Evolutionary conservation across 2,113 vertebrate species (phyloP).

Genomic region (Otis tarda): DNA sequence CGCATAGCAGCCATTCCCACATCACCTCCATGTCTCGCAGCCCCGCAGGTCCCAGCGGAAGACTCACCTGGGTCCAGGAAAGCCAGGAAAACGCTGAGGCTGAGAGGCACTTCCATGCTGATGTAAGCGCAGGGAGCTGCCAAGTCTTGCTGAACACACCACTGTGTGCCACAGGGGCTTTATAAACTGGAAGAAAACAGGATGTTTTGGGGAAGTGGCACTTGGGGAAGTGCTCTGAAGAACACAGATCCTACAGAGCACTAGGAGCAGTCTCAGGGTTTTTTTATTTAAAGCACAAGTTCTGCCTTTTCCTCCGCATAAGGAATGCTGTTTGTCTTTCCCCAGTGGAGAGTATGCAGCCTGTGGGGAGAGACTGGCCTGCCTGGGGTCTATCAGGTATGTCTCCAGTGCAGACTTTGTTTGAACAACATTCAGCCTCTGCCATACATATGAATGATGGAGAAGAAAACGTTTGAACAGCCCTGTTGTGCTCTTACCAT

Average conservation of each 20-base stretch:
- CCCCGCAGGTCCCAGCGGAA: rapidly evolving
- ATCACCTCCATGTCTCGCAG: background rate
- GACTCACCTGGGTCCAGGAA: constrained; percentile 36
- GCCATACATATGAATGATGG: background rate
- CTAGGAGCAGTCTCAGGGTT: background rate
- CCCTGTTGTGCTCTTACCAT: background rate
- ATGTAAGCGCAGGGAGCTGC: background rate
- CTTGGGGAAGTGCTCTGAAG: background rate
- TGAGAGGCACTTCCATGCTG: constrained; percentile 2
- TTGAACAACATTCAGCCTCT: background rate
- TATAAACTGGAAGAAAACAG: background rate
- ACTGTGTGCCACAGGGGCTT: background rate
- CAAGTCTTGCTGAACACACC: background rate
- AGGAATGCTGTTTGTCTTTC: background rate
- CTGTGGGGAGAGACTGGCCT: background rate
- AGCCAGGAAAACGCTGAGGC: constrained; percentile 10
- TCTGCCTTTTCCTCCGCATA: background rate
- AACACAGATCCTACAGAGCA: background rate
- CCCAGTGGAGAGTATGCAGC: background rate
- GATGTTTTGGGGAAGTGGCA: background rate
- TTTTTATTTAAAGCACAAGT: background rate
- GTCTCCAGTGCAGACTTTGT: background rate
- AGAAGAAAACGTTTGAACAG: background rate
- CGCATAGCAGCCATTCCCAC: rapidly evolving
- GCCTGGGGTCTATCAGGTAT: background rate